Evolutionary conservation across 1,140 invertebrate species (phyloP).

Genomic region (Aphaenogaster floridana): DNA sequence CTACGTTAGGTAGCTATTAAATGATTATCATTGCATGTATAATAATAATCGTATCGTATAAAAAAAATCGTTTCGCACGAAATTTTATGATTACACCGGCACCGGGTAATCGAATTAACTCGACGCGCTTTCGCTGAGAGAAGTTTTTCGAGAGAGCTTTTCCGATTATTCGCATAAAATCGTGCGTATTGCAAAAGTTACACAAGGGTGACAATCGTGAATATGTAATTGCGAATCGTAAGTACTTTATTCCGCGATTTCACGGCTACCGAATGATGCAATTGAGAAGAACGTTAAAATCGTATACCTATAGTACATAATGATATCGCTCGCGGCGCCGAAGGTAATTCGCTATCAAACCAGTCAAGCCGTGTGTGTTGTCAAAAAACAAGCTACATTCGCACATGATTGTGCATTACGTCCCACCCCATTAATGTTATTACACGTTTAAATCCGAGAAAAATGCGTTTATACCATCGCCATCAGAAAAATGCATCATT

Average conservation of each 20-base stretch:
- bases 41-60: neutral
- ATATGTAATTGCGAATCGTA: constrained; percentile 20
- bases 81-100: neutral
- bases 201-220: constrained; percentile 27
- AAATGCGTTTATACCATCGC: constrained; percentile 18
- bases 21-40: constrained; percentile 52
- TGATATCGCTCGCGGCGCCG: constrained; percentile 38
- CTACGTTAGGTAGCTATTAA: constrained; percentile 43
- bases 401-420: constrained; percentile 5
- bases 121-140: neutral
- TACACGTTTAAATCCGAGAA: constrained; percentile 13
- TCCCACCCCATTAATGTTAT: constrained; percentile 35
- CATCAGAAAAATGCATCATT: neutral
- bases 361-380: constrained; percentile 22
- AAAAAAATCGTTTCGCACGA: neutral
- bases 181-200: neutral
- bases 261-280: constrained; percentile 12
- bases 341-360: constrained; percentile 40
- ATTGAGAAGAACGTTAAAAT: constrained; percentile 55
- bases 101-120: neutral
- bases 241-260: constrained; percentile 42
- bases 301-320: constrained; percentile 23
- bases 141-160: neutral
- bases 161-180: neutral
- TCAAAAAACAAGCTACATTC: constrained; percentile 27